phyloP scores from a whole-genome alignment of 2,888 invertebrate genomes.

The Tetranychus piercei region DNA sequence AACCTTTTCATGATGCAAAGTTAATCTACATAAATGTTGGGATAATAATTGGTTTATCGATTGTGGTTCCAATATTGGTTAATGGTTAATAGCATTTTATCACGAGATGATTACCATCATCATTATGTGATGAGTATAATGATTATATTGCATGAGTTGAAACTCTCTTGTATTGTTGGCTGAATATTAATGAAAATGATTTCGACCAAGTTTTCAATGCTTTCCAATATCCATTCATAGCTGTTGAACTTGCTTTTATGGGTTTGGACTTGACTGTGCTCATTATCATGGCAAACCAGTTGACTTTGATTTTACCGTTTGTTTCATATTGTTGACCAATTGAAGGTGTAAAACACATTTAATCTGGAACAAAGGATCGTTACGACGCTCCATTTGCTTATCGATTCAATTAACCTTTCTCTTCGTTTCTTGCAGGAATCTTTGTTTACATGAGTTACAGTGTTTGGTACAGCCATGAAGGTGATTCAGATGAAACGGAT shows the following conservation, averaged over 20 bases:
- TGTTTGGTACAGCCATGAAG: slow-evolving; percentile 3
- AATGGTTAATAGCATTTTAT: background rate
- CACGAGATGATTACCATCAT: background rate
- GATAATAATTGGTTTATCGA: background rate
- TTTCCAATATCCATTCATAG: background rate
- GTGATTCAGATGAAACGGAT: background rate
- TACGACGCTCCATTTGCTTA: background rate
- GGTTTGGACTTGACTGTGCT: too few relatives aligned
- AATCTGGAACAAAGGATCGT: background rate
- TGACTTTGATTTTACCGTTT: too few relatives aligned
- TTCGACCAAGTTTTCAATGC: background rate
- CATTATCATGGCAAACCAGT: too few relatives aligned
- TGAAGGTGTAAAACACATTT: background rate
- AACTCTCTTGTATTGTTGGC: background rate
- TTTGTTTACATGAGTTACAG: background rate
- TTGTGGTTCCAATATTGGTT: background rate
- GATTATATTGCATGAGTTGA: background rate
- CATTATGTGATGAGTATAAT: background rate
- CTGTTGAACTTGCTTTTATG: too few relatives aligned
- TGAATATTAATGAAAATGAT: background rate
- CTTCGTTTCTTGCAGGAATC: background rate
- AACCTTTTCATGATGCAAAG: background rate
- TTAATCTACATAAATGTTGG: background rate
- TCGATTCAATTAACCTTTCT: background rate
- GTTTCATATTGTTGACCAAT: background rate